Percentiles rank a stretch among this genome's conserved stretches.
These are phyloP conservation scores for Hypomesus transpacificus DNA, from an alignment of 2,113 vertebrate genomes.

Conservation along the genomic window DNA sequence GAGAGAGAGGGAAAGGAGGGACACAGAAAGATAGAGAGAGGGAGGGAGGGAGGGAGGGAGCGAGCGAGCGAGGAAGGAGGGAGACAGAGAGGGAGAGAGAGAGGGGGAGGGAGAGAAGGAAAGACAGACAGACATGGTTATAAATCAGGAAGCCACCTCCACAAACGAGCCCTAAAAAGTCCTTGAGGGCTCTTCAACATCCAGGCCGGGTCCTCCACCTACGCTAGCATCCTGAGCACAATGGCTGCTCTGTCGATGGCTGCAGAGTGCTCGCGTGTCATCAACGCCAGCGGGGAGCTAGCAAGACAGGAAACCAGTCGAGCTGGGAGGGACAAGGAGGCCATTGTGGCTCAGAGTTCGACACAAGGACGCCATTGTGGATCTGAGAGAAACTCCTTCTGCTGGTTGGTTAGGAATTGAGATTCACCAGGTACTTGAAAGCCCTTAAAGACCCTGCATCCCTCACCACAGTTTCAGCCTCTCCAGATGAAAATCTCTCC, in stretches of 20 bases:
- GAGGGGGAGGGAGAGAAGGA: background rate
- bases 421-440: no score
- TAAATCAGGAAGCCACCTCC: background rate
- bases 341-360: slow-evolving; percentile 5
- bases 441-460: background rate
- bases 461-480: no score
- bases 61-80: no score
- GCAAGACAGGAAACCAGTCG: slow-evolving; percentile 9
- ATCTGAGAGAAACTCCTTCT: background rate
- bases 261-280: background rate
- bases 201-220: slow-evolving; percentile 8
- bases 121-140: background rate
- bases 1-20: background rate
- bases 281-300: slow-evolving; percentile 12
- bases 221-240: slow-evolving; percentile 21
- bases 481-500: background rate
- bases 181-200: slow-evolving; percentile 21
- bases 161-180: slow-evolving; percentile 2
- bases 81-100: background rate
- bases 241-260: slow-evolving; percentile 23
- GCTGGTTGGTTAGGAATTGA: no score
- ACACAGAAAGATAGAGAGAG: background rate
- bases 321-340: slow-evolving; percentile 14
- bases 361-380: slow-evolving; percentile 8
- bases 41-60: background rate